A percentile compares a stretch with the other conserved stretches of the same genome.
Conservation (phyloP, 1,140 invertebrate genomes). For the Chironomus tepperi region DNA sequence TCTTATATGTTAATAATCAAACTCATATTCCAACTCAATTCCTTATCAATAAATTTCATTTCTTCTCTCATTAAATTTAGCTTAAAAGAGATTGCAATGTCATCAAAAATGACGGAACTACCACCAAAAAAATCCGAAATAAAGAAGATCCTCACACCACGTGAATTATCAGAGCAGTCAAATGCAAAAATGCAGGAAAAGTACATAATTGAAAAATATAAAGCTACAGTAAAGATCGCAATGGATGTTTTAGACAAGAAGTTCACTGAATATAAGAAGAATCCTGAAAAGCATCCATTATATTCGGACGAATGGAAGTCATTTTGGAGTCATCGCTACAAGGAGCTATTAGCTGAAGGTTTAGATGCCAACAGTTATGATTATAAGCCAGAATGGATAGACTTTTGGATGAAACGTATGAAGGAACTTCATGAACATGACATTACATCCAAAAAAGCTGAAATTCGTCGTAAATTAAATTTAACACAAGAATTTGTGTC, state of each 20-base stretch:
- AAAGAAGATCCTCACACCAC: constrained; percentile 33
- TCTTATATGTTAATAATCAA: too few relatives aligned
- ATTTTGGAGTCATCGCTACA: constrained; percentile 72
- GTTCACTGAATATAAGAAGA: constrained; percentile 65
- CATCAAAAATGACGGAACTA: neutral
- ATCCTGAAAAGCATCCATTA: constrained; percentile 75
- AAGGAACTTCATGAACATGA: constrained; percentile 58
- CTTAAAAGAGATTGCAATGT: neutral
- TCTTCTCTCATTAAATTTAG: too few relatives aligned
- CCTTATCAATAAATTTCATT: too few relatives aligned
- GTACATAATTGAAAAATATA: constrained; percentile 48
- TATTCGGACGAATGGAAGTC: constrained; percentile 82
- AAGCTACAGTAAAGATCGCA: constrained; percentile 34
- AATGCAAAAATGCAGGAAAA: constrained; percentile 40
- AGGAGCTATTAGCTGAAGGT: constrained; percentile 61
- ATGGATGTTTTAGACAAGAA: constrained; percentile 44
- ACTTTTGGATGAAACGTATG: constrained; percentile 71
- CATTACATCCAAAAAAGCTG: constrained; percentile 38
- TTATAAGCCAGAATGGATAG: constrained; percentile 79
- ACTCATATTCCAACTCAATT: neutral
- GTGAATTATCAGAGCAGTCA: constrained; percentile 36
- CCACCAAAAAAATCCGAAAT: neutral
- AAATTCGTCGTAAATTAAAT: constrained; percentile 46
- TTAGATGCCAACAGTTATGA: constrained; percentile 69
- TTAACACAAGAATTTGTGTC: neutral